phyloP scores from a whole-genome alignment of 2,797 vertebrate species.

The Orestias chungarensis region DNA sequence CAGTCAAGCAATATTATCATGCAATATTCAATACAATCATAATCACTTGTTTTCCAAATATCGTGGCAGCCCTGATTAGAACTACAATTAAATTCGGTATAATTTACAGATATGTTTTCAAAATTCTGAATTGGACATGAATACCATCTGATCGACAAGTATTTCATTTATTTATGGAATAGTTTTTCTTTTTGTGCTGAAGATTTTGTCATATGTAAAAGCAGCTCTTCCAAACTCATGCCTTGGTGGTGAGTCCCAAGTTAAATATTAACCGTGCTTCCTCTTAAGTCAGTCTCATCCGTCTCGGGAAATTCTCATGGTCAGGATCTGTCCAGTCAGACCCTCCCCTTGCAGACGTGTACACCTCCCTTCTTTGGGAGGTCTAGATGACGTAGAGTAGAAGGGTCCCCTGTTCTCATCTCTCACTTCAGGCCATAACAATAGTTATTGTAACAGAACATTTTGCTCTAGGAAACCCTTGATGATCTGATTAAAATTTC shows the following conservation, averaged over 20 bases:
- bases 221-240: constrained; percentile 17
- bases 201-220: constrained; percentile 5
- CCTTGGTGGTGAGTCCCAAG: constrained; percentile 34
- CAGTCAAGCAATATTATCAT: not conserved
- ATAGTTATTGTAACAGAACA: constrained; percentile 46
- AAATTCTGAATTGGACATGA: not conserved
- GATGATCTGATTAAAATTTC: constrained; percentile 6
- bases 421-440: constrained; percentile 51
- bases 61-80: too few species aligned
- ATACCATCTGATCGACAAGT: not conserved
- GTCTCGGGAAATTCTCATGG: constrained; percentile 63
- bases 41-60: too few species aligned
- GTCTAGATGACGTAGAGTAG: constrained; percentile 45
- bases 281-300: constrained; percentile 54
- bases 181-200: not conserved
- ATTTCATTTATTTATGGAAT: not conserved
- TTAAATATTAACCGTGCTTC: constrained; percentile 62
- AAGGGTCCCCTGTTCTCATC: constrained; percentile 46
- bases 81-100: not conserved
- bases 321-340: constrained; percentile 34
- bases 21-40: not conserved
- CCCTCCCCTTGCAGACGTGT: constrained; percentile 8
- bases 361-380: constrained; percentile 22
- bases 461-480: constrained; percentile 40
- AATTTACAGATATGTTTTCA: not conserved